Conservation (phyloP, 2,113 vertebrate species). For the Panthera uncia region DNA sequence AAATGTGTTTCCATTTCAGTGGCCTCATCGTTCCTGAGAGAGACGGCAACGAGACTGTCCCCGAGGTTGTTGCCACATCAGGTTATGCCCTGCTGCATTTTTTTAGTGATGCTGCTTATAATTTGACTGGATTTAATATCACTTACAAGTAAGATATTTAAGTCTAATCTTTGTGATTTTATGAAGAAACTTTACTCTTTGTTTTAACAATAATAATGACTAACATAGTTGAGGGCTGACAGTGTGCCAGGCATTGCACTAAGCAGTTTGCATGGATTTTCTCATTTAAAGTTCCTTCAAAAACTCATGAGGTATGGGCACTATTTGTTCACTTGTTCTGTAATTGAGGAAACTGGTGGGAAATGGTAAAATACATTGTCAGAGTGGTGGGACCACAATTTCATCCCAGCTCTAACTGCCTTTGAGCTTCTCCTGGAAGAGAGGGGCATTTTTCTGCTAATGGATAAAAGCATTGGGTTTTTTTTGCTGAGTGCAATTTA, state of each 20-base stretch:
- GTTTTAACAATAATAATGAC: constrained; percentile 16
- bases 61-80: constrained; percentile 94
- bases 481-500: neutral
- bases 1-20: constrained; percentile 82
- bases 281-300: constrained; percentile 9
- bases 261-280: constrained; percentile 36
- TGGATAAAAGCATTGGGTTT: neutral
- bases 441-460: neutral
- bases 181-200: neutral
- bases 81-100: constrained; percentile 96
- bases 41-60: constrained; percentile 94
- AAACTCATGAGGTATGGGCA: neutral
- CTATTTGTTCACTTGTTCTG: constrained; percentile 15
- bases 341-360: neutral
- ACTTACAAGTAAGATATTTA: constrained; percentile 90
- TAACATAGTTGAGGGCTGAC: neutral
- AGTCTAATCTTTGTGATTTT: constrained; percentile 40
- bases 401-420: neutral
- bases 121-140: constrained; percentile 99
- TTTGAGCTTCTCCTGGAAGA: constrained; percentile 20
- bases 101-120: constrained; percentile 99
- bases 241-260: neutral
- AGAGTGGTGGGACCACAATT: neutral
- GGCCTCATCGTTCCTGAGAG: constrained; percentile 97
- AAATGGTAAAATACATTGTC: neutral